Base-by-base conservation (phyloP, 2,888 invertebrate species). In the Endotricha flammealis region DNA sequence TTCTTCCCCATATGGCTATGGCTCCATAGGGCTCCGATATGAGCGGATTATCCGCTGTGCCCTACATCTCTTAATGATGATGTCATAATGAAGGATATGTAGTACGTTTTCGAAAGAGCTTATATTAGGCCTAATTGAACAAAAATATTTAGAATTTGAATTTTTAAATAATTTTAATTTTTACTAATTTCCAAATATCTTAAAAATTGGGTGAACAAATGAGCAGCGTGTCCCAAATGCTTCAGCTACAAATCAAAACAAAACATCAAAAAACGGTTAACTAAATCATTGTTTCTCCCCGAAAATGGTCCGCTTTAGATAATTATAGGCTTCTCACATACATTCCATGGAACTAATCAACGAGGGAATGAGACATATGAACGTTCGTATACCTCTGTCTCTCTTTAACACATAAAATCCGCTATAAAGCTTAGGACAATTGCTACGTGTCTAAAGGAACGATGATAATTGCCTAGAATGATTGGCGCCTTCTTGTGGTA, bases 221-320 rank as follows among this genome's bases (percentile, higher is more conserved):
- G 39, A 34, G 11, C 71, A 38, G 55, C 57, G 47, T 55, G 58
- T 67, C 57, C 37, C 50, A 32, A 43, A 70, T 69, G 72, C 72
- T 70, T 64, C 70, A 63, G 78, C 70, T 65, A 83, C 83, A 82
- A 83, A 83, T 81, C 83, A 82, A 78, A 77, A 77, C 65, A 64
- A 64, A 65, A 61, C 63, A 65, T 76, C 68, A 70, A 75, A 75
- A 79, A 82, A 71, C 76, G 73, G 78, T 83, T 82, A 78, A 82
- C 77, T 80, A 80, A 82, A 82, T 72, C 78, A 77, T 78, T 71
- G 73, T 75, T 79, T 77, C 76, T 71, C 65, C 69, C 63, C 67
- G 61, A 81, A 82, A 80, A 78, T 60, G 63, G 71, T 76, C 72
- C 71, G 69, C 71, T 80, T 76, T 78, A 74, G 78, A 80, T 85